Conservation (phyloP, 2,797 vertebrate genomes). For the Masticophis lateralis region DNA sequence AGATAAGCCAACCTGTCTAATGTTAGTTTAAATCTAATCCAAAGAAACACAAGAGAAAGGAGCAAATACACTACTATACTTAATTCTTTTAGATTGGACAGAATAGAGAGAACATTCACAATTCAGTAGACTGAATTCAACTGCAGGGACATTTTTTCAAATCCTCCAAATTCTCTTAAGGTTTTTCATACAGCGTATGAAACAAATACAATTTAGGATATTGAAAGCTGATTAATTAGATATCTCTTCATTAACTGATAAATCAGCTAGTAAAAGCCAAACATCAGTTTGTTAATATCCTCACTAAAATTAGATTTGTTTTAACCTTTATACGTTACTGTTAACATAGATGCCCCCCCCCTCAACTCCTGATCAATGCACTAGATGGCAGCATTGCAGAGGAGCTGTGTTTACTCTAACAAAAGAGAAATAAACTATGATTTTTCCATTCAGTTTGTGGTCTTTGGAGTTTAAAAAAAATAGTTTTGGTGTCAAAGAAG, state of each 20-base stretch:
- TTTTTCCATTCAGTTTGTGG: background rate
- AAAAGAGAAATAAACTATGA: background rate
- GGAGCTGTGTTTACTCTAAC: background rate
- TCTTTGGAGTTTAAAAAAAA: background rate
- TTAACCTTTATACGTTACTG: background rate
- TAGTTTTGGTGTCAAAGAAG: background rate
- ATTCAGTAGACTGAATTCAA: background rate
- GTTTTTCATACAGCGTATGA: background rate
- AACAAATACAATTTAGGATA: background rate
- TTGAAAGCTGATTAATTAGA: background rate
- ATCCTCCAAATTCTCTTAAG: background rate
- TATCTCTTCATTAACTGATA: background rate
- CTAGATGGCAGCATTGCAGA: constrained; percentile 26
- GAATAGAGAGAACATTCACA: background rate
- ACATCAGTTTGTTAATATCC: background rate
- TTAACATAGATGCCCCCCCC: background rate
- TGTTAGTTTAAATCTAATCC: background rate
- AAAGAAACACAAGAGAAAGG: background rate
- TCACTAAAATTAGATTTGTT: background rate
- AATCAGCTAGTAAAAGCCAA: background rate
- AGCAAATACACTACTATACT: background rate
- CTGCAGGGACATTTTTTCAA: background rate
- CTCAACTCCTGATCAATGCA: background rate
- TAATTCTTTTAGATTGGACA: background rate
- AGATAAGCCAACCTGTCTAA: background rate